Evolutionary conservation across 2,888 invertebrate genomes (phyloP).

Genomic region (Chloroclysta siterata): DNA sequence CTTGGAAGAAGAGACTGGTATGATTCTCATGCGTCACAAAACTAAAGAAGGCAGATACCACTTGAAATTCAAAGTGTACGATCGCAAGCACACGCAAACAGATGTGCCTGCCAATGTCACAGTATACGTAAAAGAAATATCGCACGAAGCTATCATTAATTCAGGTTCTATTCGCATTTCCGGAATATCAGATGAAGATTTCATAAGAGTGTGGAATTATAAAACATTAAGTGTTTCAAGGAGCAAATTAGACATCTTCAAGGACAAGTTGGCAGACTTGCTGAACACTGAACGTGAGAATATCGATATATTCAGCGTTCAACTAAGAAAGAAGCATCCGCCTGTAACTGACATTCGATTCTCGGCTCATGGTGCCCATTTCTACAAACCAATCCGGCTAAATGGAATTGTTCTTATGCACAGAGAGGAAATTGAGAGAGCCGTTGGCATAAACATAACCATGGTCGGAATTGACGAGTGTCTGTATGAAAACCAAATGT

Average conservation of each 20-base stretch:
- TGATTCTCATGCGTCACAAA: conserved; percentile 97
- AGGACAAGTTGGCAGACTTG: conserved; percentile 93
- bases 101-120: conserved; percentile 98
- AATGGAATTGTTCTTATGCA: conserved; percentile 98
- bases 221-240: conserved; percentile 92
- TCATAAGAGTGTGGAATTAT: conserved; percentile 97
- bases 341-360: conserved; percentile 96
- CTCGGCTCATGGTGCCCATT: conserved; percentile 97
- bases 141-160: conserved; percentile 97
- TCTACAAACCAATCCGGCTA: conserved; percentile 96
- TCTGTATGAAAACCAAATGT: conserved; percentile 96
- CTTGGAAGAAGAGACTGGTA: conserved; percentile 95
- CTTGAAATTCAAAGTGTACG: conserved; percentile 94
- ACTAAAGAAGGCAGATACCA: conserved; percentile 95
- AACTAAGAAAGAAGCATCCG: conserved; percentile 93
- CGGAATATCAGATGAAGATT: conserved; percentile 98
- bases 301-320: conserved; percentile 98
- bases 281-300: conserved; percentile 94
- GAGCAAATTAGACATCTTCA: conserved; percentile 95
- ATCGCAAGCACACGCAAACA: conserved; percentile 96
- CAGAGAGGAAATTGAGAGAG: conserved; percentile 96
- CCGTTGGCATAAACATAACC: conserved; percentile 97
- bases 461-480: conserved; percentile 99
- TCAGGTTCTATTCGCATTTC: conserved; percentile 97
- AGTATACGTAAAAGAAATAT: conserved; percentile 96